A percentile compares a stretch with the other conserved stretches of the same genome.
Conservation (phyloP, 2,797 vertebrate species). For the Enteromius unitaeniatus region DNA sequence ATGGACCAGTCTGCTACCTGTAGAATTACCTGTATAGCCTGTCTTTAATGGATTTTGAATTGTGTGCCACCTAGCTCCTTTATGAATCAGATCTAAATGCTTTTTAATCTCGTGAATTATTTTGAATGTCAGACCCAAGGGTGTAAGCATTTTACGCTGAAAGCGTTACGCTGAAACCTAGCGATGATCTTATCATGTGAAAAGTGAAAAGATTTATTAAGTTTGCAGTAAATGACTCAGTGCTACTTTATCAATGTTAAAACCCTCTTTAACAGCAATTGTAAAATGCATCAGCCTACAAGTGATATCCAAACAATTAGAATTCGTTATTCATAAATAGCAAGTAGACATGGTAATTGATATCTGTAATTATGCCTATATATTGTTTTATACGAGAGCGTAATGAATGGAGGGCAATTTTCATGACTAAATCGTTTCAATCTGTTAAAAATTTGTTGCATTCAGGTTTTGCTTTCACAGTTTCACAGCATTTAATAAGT, state of each 20-base stretch:
- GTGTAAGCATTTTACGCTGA: background rate
- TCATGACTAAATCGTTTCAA: background rate
- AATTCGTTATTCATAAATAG: background rate
- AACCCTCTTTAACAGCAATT: background rate
- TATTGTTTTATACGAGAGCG: background rate
- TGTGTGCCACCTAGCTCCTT: background rate
- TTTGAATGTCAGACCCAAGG: background rate
- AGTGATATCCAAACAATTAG: background rate
- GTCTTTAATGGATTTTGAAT: background rate
- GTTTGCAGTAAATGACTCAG: background rate
- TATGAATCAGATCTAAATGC: background rate
- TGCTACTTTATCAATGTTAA: background rate
- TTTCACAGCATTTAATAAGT: background rate
- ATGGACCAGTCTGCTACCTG: background rate
- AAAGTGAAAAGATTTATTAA: background rate
- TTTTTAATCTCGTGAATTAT: background rate
- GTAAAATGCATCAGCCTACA: background rate
- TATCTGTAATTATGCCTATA: background rate
- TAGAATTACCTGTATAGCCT: background rate
- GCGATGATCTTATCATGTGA: background rate
- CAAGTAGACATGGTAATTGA: background rate
- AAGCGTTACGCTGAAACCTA: background rate
- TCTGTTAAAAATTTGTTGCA: background rate
- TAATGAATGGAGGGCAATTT: no score
- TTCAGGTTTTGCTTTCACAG: background rate